Evolutionary conservation across 2,888 invertebrate genomes (phyloP), one percentile per base, ranked within the genome.

Genomic region (Drosophila meridionalis): DNA sequence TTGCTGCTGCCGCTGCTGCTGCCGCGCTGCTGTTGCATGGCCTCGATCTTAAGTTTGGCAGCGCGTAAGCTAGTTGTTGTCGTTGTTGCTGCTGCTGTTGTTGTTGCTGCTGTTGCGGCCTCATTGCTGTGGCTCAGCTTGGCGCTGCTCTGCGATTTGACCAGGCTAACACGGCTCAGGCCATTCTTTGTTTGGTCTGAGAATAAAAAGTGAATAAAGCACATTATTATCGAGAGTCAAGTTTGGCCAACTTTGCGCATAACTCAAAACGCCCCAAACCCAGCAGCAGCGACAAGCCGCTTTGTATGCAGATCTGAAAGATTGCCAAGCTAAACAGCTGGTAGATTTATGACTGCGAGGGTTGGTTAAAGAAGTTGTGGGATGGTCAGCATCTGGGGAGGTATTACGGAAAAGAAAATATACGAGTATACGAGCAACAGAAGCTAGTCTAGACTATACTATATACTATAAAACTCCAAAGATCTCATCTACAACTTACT

Each of bases 301-400:
- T 69, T 68, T 68, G 68, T 65, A 36, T 68, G 55, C 61, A 62
- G 47, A 58, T 59, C 58, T 47, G 69, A 68, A 36, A 68, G 68
- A 75, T 77, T 69, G 68, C 56, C 70, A 71, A 76, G 82, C 80
- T 80, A 77, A 73, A 73, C 78, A 58, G 63, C 59, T 76, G 82
- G 82, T 60, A 73, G 80, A 91, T 91, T 92, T 91, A 91, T 91
- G 90, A 83, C 88, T 79, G 50, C 60, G 60, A 50, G 60, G 60
- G 60, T 2, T 20, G 60, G 14, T 12, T n/a, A 20, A 0, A 1
- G 7, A 14, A 40, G 0, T 50, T 48, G 3, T 38, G 7, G 0
- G n/a, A 4, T 6, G 14, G 3, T 12, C 12, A 4, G 6, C 28
- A 14, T 47, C 14, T 30, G 28, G 3, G 3, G 1, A n/a, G 8